Conservation (phyloP, 2,797 vertebrate genomes). For the Notolabrus celidotus region DNA sequence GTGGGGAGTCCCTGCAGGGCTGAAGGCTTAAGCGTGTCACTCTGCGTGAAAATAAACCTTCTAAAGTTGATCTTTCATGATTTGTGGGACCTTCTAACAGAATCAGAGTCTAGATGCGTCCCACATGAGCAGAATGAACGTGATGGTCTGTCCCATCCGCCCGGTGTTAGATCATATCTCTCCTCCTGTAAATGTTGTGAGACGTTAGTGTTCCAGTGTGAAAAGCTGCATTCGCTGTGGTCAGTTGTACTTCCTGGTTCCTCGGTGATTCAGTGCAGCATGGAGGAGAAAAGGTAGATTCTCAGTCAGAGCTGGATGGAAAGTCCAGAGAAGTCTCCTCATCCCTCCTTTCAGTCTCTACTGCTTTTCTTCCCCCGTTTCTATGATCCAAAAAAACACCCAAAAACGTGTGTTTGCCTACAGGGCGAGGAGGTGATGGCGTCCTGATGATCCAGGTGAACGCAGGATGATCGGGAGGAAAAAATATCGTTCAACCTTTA, state of each 20-base stretch:
- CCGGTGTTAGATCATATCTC: no score
- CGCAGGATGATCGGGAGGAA: conserved; percentile 36
- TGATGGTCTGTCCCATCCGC: background rate
- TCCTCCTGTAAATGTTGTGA: background rate
- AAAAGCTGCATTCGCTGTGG: conserved; percentile 17
- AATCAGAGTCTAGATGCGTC: no score
- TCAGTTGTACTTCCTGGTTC: background rate
- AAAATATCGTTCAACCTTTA: conserved; percentile 73
- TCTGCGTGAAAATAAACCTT: no score
- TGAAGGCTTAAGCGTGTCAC: no score
- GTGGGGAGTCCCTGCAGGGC: no score
- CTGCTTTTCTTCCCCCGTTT: background rate
- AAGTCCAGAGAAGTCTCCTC: conserved; percentile 17
- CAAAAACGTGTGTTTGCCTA: conserved; percentile 2
- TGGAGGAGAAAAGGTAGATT: background rate
- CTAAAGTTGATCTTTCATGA: no score
- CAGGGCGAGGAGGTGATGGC: background rate
- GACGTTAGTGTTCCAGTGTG: background rate
- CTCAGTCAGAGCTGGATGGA: conserved; percentile 12
- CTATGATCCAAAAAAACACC: background rate
- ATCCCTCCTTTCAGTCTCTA: background rate
- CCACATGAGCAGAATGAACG: background rate
- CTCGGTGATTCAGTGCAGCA: background rate
- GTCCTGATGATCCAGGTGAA: conserved; percentile 54
- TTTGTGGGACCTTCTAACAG: no score